Evolutionary conservation across 2,113 vertebrate genomes (phyloP), one percentile per base, ranked within the genome.

Genomic region (Chlamydotis undulata): DNA sequence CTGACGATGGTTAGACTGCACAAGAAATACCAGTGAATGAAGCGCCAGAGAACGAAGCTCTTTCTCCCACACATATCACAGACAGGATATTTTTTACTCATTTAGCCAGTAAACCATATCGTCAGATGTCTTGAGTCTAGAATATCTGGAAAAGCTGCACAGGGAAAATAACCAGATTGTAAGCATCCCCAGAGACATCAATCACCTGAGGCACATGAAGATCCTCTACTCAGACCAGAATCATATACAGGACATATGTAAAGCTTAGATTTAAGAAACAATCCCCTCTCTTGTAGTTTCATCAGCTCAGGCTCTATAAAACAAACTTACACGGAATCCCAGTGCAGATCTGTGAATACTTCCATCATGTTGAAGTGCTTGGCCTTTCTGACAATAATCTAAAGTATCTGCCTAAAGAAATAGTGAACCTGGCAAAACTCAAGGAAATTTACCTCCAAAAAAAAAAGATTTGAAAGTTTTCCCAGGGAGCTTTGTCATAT

Each of bases 381-480:
- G 98, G 98, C 6, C 92, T 98, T 49, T 87, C 97, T 1, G 89
- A 91, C 24, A 98, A 98, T 69, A 41, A 67, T 8, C 85, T 98
- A 53, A 73, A 75, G 8, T 45, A 60, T 19, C 85, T 98, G 75
- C 97, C 98, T 64, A 67, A 88, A 81, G 98, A 98, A 86, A 91
- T 87, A 15, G 93, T 80, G 60, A 98, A 97, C 53, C 93, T 97
- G 47, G 94, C 55, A 87, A 94, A 98, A 35, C 94, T 98, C 25
- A 94, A 93, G 83, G 97, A 98, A 92, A 95, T 98, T 76, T 97
- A 98, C 86, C 73, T 98, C 70, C 90, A 92, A 98, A 98, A 67
- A 23, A 57, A 15, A 83, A 43, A 83, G 61, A 2, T 90, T 98
- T 77, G 52, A 95, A 47, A 47, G 12, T 12, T 97, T 98, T 74